Base-by-base conservation (phyloP, 2,888 invertebrate species). In the Clitarchus hookeri region DNA sequence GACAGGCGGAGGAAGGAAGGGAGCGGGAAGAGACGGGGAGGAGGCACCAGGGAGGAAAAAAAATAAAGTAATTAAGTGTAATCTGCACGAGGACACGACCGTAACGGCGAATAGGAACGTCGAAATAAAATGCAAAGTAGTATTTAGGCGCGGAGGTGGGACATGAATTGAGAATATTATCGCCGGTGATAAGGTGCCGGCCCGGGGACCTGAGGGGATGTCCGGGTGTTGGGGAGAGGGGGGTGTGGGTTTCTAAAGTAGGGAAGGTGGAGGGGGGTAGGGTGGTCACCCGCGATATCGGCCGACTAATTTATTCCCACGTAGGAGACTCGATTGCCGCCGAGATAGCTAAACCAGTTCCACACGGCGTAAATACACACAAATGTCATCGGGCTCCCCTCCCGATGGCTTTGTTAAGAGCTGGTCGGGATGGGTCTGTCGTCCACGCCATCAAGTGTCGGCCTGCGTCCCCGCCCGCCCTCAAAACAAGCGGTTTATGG, bases 261-360 rank as follows among this genome's bases (percentile, higher is more conserved):
- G 65, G 65, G 65, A 16, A 8, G 6, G 19, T 6, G 8, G 53
- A 53, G 65, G 65, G 65, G 19, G 65, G 65, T 6, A 65, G 65
- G 23, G 65, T 19, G 65, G 23, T 19, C 23, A 9, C 65, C 23
- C 23, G 65, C 16, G 65, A 65, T 65, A 65, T 65, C 65, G 65
- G 65, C 65, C n/a, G 65, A 11, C 65, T 65, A 65, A 65, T 65
- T 65, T 65, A 65, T 65, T 65, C 65, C 65, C 65, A 65, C 65
- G 65, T 9, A 19, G 65, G 65, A 6, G 65, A 65, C 65, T 65
- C 65, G 65, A 65, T 65, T 65, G 65, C 65, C 65, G 65, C 65
- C 65, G 65, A 65, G 65, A 65, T 65, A 65, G 65, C 65, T 65
- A 65, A 65, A 65, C 65, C 65, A 65, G 65, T 65, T 65, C 65